Base-by-base conservation (phyloP, 1,140 invertebrate genomes). In the Bacillus rossius region DNA sequence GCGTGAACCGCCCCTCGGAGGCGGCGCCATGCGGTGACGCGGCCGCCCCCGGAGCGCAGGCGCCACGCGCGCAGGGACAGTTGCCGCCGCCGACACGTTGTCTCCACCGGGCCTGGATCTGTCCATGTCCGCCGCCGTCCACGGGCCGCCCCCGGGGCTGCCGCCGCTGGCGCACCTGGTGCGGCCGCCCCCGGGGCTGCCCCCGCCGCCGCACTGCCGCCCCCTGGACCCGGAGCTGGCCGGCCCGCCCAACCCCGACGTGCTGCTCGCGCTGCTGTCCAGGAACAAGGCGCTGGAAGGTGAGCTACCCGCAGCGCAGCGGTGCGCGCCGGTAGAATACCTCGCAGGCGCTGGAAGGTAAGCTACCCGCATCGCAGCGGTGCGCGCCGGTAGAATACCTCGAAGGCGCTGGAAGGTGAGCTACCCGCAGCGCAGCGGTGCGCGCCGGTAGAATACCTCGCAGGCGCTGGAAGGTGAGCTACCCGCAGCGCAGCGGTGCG, bases 211-310 rank as follows among this genome's bases (percentile, higher is more conserved):
- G 41, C 54, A 17, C 4, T 64, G 63, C 64, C 75, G 34, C 42
- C 73, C 8, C 66, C 71, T 25, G 76, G 79, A 37, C 1, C 55
- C 45, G 45, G 49, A 29, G 70, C 78, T 60, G 83, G 84, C 41
- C 60, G 74, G 71, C 19, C 71, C 79, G 57, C 84, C 85, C 38
- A 87, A 86, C 72, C 84, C 90, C n/a, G 90, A 93, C 69, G 86
- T 92, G 47, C 77, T 93, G 23, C 76, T 91, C 3, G 89, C 90
- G 1, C 78, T 93, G 20, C 78, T 93, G 40, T 88, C 89, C 16
- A 84, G 90, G 68, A 94, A 93, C 75, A 91, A 92, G 73, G 86
- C 86, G 60, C 78, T 93, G 8, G 89, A 93, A 91, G 91, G 91
- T 93, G 79, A 4, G 17, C 13, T 23, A 34, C 29, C 29, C 29